These are phyloP conservation scores for Stenurella melanura DNA, from an alignment of 2,888 invertebrate genomes.

Conservation along the genomic window DNA sequence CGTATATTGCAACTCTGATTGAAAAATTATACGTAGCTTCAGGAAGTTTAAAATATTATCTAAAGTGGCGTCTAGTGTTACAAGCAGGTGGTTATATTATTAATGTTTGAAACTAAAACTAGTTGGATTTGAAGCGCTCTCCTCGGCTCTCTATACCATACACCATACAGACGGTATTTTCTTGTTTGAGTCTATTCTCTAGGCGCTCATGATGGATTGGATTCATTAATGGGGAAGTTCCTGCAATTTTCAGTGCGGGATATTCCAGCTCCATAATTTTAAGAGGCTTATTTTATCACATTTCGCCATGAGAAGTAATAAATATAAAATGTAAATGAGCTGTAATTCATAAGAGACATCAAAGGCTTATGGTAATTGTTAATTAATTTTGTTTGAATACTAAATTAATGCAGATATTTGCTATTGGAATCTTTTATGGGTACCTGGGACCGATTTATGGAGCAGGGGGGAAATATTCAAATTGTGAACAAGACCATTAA, in stretches of 20 bases:
- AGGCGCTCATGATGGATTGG: conserved; percentile 40
- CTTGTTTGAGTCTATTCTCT: conserved; percentile 33
- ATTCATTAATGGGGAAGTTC: conserved; percentile 38
- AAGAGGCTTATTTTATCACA: conserved; percentile 13
- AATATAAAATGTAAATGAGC: conserved; percentile 32
- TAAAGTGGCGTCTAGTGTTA: neutral
- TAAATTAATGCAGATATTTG: conserved; percentile 31
- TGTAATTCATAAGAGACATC: conserved; percentile 27
- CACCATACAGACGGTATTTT: conserved; percentile 20
- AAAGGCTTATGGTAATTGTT: conserved; percentile 33
- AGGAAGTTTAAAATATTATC: neutral
- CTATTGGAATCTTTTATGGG: conserved; percentile 25
- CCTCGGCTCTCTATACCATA: neutral
- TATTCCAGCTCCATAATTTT: conserved; percentile 26
- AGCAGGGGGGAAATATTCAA: neutral
- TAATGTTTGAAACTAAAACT: conserved; percentile 26
- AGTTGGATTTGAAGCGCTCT: conserved; percentile 7
- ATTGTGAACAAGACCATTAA: conserved; percentile 16
- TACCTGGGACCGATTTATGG: conserved; percentile 2
- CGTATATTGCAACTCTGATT: neutral
- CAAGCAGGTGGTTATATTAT: conserved; percentile 9
- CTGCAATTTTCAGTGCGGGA: conserved; percentile 42
- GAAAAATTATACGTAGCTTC: neutral
- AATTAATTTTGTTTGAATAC: conserved; percentile 34
- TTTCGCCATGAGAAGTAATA: conserved; percentile 1